Base-by-base conservation (phyloP, 2,113 vertebrate genomes). In the Odocoileus hemionus region DNA sequence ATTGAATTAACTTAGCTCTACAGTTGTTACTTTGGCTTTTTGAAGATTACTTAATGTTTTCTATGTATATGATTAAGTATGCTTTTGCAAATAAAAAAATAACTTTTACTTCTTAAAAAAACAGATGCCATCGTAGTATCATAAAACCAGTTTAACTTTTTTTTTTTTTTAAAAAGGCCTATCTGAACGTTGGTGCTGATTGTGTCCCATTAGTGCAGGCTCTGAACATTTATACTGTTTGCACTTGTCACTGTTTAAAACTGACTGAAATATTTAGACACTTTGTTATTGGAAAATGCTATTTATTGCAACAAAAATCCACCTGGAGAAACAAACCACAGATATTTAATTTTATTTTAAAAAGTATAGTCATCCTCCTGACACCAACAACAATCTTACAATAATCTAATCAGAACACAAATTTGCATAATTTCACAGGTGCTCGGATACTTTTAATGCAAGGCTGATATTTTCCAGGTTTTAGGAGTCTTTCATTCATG, bases 131-230 rank as follows among this genome's bases (percentile, higher is more conserved):
- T 74, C 70, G 1, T 39, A 76, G 36, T 25, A 76, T 76, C 70
- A 76, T 26, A 43, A 76, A 76, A 2, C 23, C 70, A 76, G 70
- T 43, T 39, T 25, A 74, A 74, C 12, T 2, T 8, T 55, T 19
- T 14, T n/a, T 10, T 61, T 61, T 15, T 13, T 6, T 5, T 10
- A 14, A 45, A 45, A 1, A 52, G 28, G 11, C 21, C 0, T 3
- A 17, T 47, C 17, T 16, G 33, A 25, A 7, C 0, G 1, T 1
- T 1, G 76, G 80, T 19, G n/a, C 64, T 19, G 33, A 52, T 7
- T 2, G 23, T 10, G 16, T 3, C 43, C 39, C 54, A 4, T n/a
- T 7, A 36, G 36, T n/a, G 23, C 36, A 2, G 1, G 21, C 28
- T 80, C 76, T n/a, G 54, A 36, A 2, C 16, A 6, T 36, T 76